Evolutionary conservation across 2,113 vertebrate species (phyloP), one percentile per base, ranked within the genome.

Genomic region (Ceratotherium simum): DNA sequence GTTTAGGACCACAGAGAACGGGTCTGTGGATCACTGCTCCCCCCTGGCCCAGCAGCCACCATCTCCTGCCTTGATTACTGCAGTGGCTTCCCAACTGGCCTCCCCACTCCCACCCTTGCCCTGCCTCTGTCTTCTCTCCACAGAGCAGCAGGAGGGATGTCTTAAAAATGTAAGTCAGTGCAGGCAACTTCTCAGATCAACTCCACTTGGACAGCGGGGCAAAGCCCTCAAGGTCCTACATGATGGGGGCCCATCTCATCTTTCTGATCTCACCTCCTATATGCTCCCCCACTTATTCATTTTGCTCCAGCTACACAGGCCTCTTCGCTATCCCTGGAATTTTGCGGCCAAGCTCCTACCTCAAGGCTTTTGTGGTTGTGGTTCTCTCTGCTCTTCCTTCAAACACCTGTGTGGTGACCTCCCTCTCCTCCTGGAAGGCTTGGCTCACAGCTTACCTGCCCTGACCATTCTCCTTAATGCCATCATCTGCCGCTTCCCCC

Each of bases 341-440:
- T 33, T 78, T 39, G 2, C 27, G 62, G 48, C 51, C 20, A 80
- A 91, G 65, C 12, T 85, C 36, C 54, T 6, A 8, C 21, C 5
- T 64, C 67, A 33, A 62, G 27, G 23, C 16, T 36, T 65, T 70
- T 67, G 78, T 18, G 6, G 11, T 1, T 17, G 18, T 8, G 31
- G 60, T 46, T 54, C 89, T 81, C 48, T 79, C 29, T 48, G 73
- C 17, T 36, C 86, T 72, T 48, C 31, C 11, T 25, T 69, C 60
- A 23, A 0, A 18, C 6, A 23, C 64, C 4, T 6, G 9, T 5
- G 0, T 0, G 8, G 42, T 12, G 31, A 58, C 29, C 1, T 4
- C 18, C 29, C 29, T 90, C 2, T 23, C 27, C 27, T 67, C 31
- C 39, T 78, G 5, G 46, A 96, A 93, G 81, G 3, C 3, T 5